Evolutionary conservation across 2,113 vertebrate species (phyloP).

Genomic region (Pleuronectes platessa): DNA sequence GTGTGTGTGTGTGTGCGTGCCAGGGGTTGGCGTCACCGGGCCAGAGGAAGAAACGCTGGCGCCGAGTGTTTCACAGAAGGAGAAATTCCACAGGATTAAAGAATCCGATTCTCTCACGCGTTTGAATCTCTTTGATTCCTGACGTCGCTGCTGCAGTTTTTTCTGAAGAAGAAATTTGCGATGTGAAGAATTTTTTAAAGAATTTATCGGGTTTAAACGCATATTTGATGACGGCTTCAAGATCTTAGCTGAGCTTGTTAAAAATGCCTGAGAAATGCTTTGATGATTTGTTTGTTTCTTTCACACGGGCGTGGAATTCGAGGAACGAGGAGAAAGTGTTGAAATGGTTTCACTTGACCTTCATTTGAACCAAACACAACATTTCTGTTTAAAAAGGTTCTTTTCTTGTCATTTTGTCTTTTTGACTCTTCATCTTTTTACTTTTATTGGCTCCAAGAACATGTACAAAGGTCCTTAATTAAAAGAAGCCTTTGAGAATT

Average conservation of each 20-base stretch:
- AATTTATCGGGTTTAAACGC: too few species aligned
- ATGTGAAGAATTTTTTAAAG: neutral
- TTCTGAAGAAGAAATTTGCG: neutral
- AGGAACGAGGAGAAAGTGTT: too few species aligned
- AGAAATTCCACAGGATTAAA: constrained; percentile 53
- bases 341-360: too few species aligned
- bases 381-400: too few species aligned
- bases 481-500: too few species aligned
- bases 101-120: neutral
- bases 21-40: constrained; percentile 37
- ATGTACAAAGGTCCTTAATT: too few species aligned
- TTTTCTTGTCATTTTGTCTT: too few species aligned
- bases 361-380: too few species aligned
- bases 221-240: neutral
- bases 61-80: constrained; percentile 41
- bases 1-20: constrained; percentile 22
- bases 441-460: too few species aligned
- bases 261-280: neutral
- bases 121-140: neutral
- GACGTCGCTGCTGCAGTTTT: too few species aligned
- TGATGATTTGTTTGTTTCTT: neutral
- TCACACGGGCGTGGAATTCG: too few species aligned
- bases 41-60: constrained; percentile 51
- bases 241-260: neutral
- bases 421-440: too few species aligned